These are phyloP conservation scores for Idaea straminata DNA, from an alignment of 2,888 invertebrate genomes.

Conservation along the genomic window DNA sequence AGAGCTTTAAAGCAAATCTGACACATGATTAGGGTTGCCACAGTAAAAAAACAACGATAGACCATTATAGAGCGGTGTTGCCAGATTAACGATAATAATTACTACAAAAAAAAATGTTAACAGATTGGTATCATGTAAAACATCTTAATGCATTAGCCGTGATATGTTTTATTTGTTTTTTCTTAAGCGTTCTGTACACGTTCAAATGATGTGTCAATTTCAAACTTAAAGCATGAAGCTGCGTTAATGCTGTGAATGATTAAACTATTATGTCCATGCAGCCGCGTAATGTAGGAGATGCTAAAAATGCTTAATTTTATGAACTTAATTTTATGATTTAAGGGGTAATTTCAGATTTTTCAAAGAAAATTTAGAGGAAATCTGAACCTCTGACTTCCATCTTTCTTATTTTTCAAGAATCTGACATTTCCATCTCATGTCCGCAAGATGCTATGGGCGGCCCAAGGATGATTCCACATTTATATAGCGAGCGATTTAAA, in stretches of 20 bases:
- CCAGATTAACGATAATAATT: constrained; percentile 79
- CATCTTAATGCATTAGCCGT: constrained; percentile 74
- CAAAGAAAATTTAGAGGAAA: no score
- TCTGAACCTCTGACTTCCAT: no score
- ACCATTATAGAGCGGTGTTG: constrained; percentile 75
- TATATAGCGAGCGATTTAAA: no score
- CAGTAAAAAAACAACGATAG: constrained; percentile 63
- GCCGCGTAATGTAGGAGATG: no score
- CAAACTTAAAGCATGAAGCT: not conserved
- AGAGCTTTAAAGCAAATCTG: constrained; percentile 68
- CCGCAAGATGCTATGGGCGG: no score
- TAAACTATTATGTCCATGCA: not conserved
- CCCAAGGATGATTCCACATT: no score
- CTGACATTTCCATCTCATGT: no score
- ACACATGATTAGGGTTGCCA: constrained; percentile 78
- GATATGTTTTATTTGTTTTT: constrained; percentile 77
- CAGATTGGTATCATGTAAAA: constrained; percentile 67
- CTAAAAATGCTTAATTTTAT: no score
- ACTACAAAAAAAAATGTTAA: constrained; percentile 59
- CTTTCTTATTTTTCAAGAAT: no score
- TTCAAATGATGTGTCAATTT: not conserved
- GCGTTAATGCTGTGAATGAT: not conserved
- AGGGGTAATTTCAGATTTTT: no score
- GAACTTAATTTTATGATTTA: no score
- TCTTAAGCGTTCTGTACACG: constrained; percentile 46